Conservation (phyloP, 2,888 invertebrate species). For the Agrilus mali region DNA sequence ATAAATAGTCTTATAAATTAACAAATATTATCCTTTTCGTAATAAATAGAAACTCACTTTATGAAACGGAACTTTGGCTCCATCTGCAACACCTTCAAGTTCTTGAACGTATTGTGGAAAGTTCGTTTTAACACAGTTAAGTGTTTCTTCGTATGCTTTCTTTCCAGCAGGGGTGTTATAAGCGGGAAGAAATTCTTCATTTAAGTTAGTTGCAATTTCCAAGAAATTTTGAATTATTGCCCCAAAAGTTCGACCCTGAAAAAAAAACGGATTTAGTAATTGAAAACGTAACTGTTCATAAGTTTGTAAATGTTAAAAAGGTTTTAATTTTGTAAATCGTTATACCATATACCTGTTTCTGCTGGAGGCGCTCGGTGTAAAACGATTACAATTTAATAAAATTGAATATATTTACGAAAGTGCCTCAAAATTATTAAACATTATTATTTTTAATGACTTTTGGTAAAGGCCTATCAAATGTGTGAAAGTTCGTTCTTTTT, state of each 20-base stretch:
- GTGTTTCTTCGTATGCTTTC: slow-evolving; percentile 60
- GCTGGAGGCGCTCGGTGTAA: no score
- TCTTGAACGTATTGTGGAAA: slow-evolving; percentile 77
- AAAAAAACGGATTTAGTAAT: slow-evolving; percentile 10
- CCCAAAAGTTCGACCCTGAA: slow-evolving; percentile 68
- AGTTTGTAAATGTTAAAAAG: no score
- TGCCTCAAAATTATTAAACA: no score
- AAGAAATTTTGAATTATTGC: slow-evolving; percentile 61
- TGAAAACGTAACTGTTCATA: not conserved
- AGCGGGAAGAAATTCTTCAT: slow-evolving; percentile 55
- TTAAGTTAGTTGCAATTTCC: slow-evolving; percentile 43
- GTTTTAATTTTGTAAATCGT: no score
- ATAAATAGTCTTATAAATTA: slow-evolving; percentile 15
- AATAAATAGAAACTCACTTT: slow-evolving; percentile 42
- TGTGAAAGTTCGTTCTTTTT: no score
- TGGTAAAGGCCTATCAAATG: no score
- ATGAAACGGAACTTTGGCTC: slow-evolving; percentile 69
- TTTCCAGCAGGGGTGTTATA: slow-evolving; percentile 60
- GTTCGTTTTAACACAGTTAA: slow-evolving; percentile 51
- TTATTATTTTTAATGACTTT: no score
- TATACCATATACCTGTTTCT: no score
- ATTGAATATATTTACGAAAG: no score
- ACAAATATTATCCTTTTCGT: slow-evolving; percentile 1
- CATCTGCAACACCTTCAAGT: slow-evolving; percentile 75
- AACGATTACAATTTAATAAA: no score